These are phyloP conservation scores for Plagodis pulveraria DNA, from an alignment of 2,888 invertebrate genomes.

Conservation along the genomic window DNA sequence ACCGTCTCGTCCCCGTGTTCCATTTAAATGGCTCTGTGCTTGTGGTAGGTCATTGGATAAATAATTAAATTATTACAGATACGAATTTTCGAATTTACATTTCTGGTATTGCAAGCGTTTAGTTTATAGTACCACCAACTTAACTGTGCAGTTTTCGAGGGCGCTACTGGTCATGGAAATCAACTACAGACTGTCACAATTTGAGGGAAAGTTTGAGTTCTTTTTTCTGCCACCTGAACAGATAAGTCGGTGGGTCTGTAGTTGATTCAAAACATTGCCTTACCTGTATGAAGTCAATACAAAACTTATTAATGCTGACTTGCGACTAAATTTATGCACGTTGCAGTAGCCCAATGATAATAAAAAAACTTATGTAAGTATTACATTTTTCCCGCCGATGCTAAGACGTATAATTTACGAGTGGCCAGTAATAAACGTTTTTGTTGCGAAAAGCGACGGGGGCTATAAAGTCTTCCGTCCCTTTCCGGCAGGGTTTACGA, in stretches of 20 bases:
- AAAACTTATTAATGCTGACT: conserved; percentile 8
- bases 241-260: too few relatives aligned
- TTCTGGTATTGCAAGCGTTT: conserved; percentile 9
- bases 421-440: conserved; percentile 79
- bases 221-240: too few relatives aligned
- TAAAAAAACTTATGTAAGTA: conserved; percentile 37
- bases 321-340: conserved; percentile 5
- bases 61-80: conserved; percentile 30
- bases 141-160: too few relatives aligned
- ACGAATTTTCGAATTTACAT: conserved; percentile 25
- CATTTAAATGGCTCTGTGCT: conserved; percentile 75
- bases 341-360: conserved; percentile 10
- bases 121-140: too few relatives aligned
- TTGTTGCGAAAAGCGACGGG: conserved; percentile 76
- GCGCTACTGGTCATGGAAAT: too few relatives aligned
- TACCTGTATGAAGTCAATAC: neutral
- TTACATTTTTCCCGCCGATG: conserved; percentile 55
- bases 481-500: conserved; percentile 70
- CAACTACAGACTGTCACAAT: too few relatives aligned
- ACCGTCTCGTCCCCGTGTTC: conserved; percentile 74
- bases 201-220: too few relatives aligned
- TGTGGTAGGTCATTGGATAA: conserved; percentile 77
- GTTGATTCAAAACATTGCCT: conserved; percentile 12
- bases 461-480: conserved; percentile 69
- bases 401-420: conserved; percentile 79